Base-by-base conservation (phyloP, 2,888 invertebrate species). In the Orthonevra nobilis region DNA sequence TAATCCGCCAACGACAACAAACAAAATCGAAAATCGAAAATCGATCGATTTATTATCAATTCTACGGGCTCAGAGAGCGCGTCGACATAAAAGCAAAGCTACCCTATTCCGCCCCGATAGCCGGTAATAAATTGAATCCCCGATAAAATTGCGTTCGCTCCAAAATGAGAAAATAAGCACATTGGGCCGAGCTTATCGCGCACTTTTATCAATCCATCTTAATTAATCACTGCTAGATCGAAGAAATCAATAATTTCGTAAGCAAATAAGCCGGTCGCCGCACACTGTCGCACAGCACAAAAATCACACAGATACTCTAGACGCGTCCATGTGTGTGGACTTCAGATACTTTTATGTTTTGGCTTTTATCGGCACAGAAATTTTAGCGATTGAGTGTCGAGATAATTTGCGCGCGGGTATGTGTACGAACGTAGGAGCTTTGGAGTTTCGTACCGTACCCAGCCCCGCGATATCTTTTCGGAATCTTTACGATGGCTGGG, bases 201-300 rank as follows among this genome's bases (percentile, higher is more conserved):
- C 1, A 40, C 15, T 81, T 75, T 83, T 87, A 87, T 87, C 87
- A 87, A 87, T 87, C 87, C 86, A 87, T 87, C 87, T 87, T 87
- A 87, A 87, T 87, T 87, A 87, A 87, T 87, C 87, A 87, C 83
- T 85, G 77, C 56, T 68, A 61, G 68, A 79, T 79, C 73, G 61
- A 56, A 79, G 66, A 40, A 79, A 79, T 79, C 79, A 79, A 79
- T 79, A 79, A 68, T 42, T 79, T 68, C 42, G 36, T 68, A 66
- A 23, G 10, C 40, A 46, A 73, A 70, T 48, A 64, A 36, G 61
- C 38, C 5, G 3, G 5, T 4, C 3, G 23, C 3, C 5, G 5
- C 23, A 23, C 36, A 69, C n/a, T n/a, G n/a, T n/a, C n/a, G n/a
- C n/a, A n/a, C n/a, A 61, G 20, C 14, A 10, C 17, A 48, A n/a